Percentiles rank a stretch among this genome's conserved stretches.
Conservation (phyloP, 1,140 invertebrate genomes). For the Venturia canescens region DNA sequence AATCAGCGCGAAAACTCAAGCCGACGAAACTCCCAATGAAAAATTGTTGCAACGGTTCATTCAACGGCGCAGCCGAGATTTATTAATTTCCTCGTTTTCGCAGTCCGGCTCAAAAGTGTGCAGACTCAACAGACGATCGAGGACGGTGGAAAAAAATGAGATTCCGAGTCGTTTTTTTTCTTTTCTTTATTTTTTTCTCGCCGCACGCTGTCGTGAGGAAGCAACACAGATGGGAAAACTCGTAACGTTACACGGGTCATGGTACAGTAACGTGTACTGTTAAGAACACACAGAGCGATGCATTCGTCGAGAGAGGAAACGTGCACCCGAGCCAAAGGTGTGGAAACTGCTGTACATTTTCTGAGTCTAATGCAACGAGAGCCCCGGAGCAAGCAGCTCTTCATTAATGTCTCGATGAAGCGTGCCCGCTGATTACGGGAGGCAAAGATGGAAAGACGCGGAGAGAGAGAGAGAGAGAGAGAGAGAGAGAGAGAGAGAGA, state of each 20-base stretch:
- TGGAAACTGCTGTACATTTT: conserved; percentile 60
- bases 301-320: conserved; percentile 11
- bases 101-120: too few relatives aligned
- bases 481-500: not conserved
- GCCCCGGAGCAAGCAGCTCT: conserved; percentile 21
- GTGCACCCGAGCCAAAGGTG: conserved; percentile 13
- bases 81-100: too few relatives aligned
- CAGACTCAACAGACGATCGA: not conserved
- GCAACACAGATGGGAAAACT: conserved; percentile 63
- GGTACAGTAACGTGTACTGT: conserved; percentile 70
- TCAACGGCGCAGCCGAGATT: too few relatives aligned
- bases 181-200: not conserved
- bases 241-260: conserved; percentile 57
- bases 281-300: conserved; percentile 55
- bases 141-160: not conserved
- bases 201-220: conserved; percentile 13
- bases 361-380: conserved; percentile 10
- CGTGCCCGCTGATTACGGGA: not conserved
- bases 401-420: conserved; percentile 39
- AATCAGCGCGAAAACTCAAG: too few relatives aligned
- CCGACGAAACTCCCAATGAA: too few relatives aligned
- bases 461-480: not conserved
- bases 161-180: not conserved
- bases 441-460: not conserved
- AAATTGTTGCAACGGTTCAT: too few relatives aligned